phyloP scores from a whole-genome alignment of 92 coral and sea anemone genomes.

The Diadumene lineata region DNA sequence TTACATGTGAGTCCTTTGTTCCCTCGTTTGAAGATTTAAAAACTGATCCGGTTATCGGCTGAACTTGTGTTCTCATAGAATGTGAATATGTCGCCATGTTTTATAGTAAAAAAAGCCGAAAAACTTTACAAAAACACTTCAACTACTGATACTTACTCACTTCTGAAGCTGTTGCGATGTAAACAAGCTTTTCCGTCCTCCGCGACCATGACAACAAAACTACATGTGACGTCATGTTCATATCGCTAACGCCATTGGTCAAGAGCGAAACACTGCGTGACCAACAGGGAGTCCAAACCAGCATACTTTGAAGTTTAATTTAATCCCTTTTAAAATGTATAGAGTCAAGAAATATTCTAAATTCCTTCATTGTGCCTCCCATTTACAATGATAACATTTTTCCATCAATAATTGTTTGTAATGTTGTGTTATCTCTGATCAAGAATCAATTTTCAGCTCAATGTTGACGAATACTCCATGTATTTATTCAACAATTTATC shows the following conservation, averaged over 20 bases:
- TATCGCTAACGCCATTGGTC: not conserved
- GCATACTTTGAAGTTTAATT: too few species aligned
- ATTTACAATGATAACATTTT: too few species aligned
- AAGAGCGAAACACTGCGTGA: not conserved
- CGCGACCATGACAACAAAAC: constrained; percentile 20
- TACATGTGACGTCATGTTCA: constrained; percentile 5
- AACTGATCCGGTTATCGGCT: constrained; percentile 7
- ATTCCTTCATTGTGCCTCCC: too few species aligned
- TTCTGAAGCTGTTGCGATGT: constrained; percentile 27
- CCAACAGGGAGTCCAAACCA: too few species aligned
- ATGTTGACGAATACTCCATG: too few species aligned
- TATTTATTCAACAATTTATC: too few species aligned
- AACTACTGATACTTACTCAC: not conserved
- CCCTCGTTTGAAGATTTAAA: not conserved
- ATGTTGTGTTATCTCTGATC: too few species aligned
- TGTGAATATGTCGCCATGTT: constrained; percentile 16
- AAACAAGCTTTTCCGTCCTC: constrained; percentile 8
- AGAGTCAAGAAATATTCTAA: too few species aligned
- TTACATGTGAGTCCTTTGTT: constrained; percentile 13
- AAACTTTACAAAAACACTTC: not conserved
- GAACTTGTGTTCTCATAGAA: constrained; percentile 21
- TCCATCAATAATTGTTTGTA: too few species aligned
- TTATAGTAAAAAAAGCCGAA: not conserved
- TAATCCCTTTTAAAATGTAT: too few species aligned
- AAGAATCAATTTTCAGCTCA: too few species aligned